Base-by-base conservation (phyloP, 2,888 invertebrate genomes). In the Leptothorax acervorum region DNA sequence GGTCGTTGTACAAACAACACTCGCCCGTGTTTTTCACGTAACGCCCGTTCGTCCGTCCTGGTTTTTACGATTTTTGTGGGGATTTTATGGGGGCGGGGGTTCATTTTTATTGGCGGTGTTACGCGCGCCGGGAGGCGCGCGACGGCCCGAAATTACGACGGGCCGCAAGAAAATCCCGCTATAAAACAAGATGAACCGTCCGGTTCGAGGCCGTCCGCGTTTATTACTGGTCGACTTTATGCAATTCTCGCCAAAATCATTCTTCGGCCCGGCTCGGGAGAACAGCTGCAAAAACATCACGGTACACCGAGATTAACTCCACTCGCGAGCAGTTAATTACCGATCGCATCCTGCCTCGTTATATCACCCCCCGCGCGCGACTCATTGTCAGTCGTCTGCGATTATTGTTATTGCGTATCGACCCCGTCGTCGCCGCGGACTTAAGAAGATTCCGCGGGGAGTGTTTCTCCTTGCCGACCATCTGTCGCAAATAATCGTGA, bases 401-500 rank as follows among this genome's bases (percentile, higher is more conserved):
- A 48, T 73, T 71, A 73, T 81, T 66, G 9, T 75, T 63, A 57
- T 45, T 48, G 60, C 42, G 55, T 57, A 45, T 39, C 60, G 70
- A 48, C 3, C 31, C 28, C 18, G 12, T 39, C 6, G 35, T 0
- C 35, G 35, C 12, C 35, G 18, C n/a, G 15, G n/a, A 4, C 51
- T 51, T 35, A 3, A 65, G 45, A 31, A 48, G 78, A 78, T 57
- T 78, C 57, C 66, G 48, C 23, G 28, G 8, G 28, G 6, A n/a
- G 57, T 48, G 45, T 60, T 48, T 79, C 57, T 60, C 18, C 48
- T 71, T 48, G 79, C 39, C 73, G 73, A 79, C 71, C 79, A 79
- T 60, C 79, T 79, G 79, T 79, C 79, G 73, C 79, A 60, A 79
- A 71, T 79, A 79, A 79, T 79, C 79, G 48, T 79, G 71, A 79